A percentile compares a stretch with the other conserved stretches of the same genome.
Evolutionary conservation across 1,140 invertebrate species (phyloP).

Genomic region (Dendroctonus valens): DNA sequence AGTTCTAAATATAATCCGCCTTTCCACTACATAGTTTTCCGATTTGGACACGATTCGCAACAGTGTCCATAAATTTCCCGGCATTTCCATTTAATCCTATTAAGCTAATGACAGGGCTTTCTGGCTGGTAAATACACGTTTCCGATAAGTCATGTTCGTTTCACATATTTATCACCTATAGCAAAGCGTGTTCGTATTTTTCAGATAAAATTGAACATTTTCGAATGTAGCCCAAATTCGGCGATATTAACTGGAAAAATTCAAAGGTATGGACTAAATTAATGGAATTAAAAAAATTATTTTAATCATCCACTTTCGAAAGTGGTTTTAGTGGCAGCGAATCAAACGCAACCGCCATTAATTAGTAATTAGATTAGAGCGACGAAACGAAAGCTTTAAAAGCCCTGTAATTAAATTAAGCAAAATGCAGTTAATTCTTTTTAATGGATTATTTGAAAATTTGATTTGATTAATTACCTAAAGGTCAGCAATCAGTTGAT

Average conservation of each 20-base stretch:
- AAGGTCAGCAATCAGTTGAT: too few relatives aligned
- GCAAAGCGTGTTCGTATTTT: not conserved
- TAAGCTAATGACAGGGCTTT: slow-evolving; percentile 30
- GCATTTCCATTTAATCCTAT: slow-evolving; percentile 31
- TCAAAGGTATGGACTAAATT: too few relatives aligned
- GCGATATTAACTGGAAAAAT: not conserved
- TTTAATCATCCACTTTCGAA: not conserved
- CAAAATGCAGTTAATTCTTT: too few relatives aligned
- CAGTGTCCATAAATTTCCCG: slow-evolving; percentile 21
- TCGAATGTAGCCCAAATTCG: not conserved
- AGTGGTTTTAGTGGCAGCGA: not conserved
- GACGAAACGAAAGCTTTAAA: too few relatives aligned
- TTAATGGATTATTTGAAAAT: too few relatives aligned
- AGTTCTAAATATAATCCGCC: not conserved
- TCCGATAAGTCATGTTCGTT: slow-evolving; percentile 28
- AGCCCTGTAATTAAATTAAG: too few relatives aligned
- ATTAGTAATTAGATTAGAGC: not conserved
- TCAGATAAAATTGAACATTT: not conserved
- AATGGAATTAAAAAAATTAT: too few relatives aligned
- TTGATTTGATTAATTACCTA: too few relatives aligned
- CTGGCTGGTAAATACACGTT: slow-evolving; percentile 28
- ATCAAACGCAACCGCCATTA: not conserved
- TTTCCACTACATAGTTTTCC: slow-evolving; percentile 29
- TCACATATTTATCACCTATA: slow-evolving; percentile 16
- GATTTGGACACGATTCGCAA: slow-evolving; percentile 17